A percentile compares a stretch with the other conserved stretches of the same genome.
Conservation (phyloP, 1,140 invertebrate genomes). For the Sycobia sp. region DNA sequence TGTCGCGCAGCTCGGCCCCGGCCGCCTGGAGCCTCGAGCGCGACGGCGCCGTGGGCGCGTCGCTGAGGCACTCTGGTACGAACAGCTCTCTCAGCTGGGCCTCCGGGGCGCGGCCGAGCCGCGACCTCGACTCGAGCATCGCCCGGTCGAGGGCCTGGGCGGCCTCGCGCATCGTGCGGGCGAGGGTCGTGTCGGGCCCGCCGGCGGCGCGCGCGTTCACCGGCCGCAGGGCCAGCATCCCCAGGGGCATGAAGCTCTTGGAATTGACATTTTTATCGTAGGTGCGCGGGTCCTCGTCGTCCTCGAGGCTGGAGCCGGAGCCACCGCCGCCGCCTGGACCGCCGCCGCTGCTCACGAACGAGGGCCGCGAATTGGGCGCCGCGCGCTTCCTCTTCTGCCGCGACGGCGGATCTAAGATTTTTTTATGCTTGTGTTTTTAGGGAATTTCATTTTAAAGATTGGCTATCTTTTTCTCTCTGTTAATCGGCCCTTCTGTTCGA, state of each 20-base stretch:
- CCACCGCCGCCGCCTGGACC: neutral
- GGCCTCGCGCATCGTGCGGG: constrained; percentile 51
- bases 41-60: too few species aligned
- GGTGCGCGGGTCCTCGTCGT: constrained; percentile 48
- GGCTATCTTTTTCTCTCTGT: too few species aligned
- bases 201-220: constrained; percentile 47
- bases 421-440: too few species aligned
- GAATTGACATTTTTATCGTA: constrained; percentile 49
- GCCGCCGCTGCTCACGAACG: constrained; percentile 8
- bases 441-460: too few species aligned
- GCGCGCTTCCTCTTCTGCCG: neutral
- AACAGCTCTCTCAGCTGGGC: constrained; percentile 54
- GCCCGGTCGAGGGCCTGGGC: constrained; percentile 54
- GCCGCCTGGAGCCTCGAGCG: neutral
- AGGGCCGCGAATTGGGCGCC: neutral
- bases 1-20: constrained; percentile 49
- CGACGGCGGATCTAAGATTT: too few species aligned
- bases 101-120: constrained; percentile 45
- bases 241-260: constrained; percentile 59
- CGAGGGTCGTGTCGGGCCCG: constrained; percentile 49
- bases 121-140: constrained; percentile 46
- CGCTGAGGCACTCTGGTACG: constrained; percentile 48
- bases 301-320: constrained; percentile 25
- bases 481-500: too few species aligned
- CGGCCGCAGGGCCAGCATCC: constrained; percentile 56